A percentile compares a stretch with the other conserved stretches of the same genome.
These are phyloP conservation scores for Hydrochoerus hydrochaeris DNA, from an alignment of 2,113 vertebrate species.

Conservation along the genomic window DNA sequence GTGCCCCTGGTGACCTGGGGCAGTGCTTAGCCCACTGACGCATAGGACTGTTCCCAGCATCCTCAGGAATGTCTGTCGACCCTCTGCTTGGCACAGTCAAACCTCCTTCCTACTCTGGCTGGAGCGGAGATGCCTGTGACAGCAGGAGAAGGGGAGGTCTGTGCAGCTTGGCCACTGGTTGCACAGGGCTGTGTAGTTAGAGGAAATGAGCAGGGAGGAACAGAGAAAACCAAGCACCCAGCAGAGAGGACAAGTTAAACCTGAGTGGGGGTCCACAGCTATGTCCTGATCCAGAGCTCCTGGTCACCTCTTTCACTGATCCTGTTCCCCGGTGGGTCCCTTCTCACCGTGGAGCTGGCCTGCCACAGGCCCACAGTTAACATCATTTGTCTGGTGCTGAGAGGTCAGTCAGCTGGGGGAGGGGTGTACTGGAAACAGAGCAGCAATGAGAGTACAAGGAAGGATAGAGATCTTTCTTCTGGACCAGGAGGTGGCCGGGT, in stretches of 20 bases:
- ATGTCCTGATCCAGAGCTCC: background rate
- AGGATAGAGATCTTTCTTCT: background rate
- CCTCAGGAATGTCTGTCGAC: background rate
- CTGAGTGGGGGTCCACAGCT: background rate
- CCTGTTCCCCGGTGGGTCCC: too few relatives aligned
- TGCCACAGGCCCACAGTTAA: background rate
- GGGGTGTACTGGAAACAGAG: background rate
- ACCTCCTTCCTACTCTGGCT: background rate
- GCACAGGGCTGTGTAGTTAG: too few relatives aligned
- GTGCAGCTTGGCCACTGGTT: background rate
- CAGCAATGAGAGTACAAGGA: rapidly evolving
- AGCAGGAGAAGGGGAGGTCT: background rate
- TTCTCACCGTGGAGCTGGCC: background rate
- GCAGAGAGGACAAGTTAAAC: background rate
- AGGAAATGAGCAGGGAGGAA: background rate
- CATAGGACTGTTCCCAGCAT: background rate
- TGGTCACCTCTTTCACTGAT: background rate
- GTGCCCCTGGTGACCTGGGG: background rate
- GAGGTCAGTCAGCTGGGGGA: background rate
- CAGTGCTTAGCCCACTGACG: background rate
- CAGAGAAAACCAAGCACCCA: background rate
- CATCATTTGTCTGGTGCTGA: background rate
- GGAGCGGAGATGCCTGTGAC: background rate
- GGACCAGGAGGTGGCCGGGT: background rate
- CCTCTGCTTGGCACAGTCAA: background rate